Evolutionary conservation across 1,140 invertebrate genomes (phyloP), one percentile per base, ranked within the genome.

Genomic region (Bathynomus jamesi): DNA sequence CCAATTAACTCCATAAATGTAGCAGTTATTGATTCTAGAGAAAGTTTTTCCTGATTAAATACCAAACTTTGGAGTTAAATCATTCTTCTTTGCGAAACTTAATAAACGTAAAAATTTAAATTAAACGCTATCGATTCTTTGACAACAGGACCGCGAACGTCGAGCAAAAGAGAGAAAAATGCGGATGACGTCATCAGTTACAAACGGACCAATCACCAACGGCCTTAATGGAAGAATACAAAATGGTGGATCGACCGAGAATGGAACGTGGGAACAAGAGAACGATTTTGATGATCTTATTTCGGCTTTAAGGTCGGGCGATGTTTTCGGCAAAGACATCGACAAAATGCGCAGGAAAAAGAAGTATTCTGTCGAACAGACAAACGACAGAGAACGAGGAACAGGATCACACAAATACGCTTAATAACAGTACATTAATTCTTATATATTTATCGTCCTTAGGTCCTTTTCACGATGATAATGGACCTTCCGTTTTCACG

Each of bases 241-340:
- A 53, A 53, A 53, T 53, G 40, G 40, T 17, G 40, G 40, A 53
- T 53, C 40, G 13, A 53, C 21, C 11, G 40, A 53, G 11, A 53
- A 53, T 21, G 40, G 40, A 17, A 11, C 40, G 13, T 53, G 40
- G 40, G 40, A n/a, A 24, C 66, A 67, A 27, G 76, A 80, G 64
- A 81, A 82, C 71, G 96, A 99, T 84, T 99, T 99, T 83, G 96
- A 99, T 81, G 95, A 98, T 83, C 84, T 99, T 30, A 98, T 99
- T 79, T 97, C 94, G 2, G 96, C 96, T 0, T 83, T 99, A 21
- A 84, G 95, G 78, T 97, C 95, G 0, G 96, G 96, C 0, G 96
- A 98, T 80, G 94, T 98, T 0, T 99, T 98, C 81, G 94, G 94
- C 0, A 95, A 98, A 81, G 95, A 98, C 80, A 92, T 98, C 74